Evolutionary conservation across 30 jellyfish, hydroid and myxozoan genomes (phyloP).

Genomic region (Mastigias papua): DNA sequence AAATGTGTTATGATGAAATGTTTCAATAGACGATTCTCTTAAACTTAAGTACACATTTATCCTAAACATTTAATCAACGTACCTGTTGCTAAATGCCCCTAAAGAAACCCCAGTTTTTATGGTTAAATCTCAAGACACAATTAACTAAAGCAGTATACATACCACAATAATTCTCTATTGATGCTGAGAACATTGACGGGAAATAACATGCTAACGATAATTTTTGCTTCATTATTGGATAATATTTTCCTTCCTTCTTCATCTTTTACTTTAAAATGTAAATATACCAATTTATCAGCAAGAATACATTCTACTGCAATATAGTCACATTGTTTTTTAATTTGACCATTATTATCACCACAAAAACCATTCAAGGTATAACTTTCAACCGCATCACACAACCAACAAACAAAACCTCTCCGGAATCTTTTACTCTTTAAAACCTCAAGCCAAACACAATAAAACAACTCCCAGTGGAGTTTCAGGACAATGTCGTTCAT

Average conservation of each 20-base stretch:
- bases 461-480: slow-evolving; percentile 50
- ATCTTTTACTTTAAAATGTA: background rate
- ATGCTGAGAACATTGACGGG: background rate
- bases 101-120: background rate
- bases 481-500: background rate
- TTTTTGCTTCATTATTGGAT: background rate
- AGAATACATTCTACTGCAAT: background rate
- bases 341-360: background rate
- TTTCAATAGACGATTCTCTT: too few relatives aligned
- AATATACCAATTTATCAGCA: background rate
- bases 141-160: background rate
- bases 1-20: too few relatives aligned
- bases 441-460: slow-evolving; percentile 42
- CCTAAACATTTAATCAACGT: too few relatives aligned
- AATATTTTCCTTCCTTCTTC: background rate
- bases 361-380: background rate
- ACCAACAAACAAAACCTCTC: slow-evolving; percentile 39
- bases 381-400: background rate
- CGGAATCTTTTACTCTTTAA: slow-evolving; percentile 16
- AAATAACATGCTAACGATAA: background rate
- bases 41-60: too few relatives aligned
- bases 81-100: background rate
- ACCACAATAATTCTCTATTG: background rate
- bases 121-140: background rate
- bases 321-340: background rate